Conservation (phyloP, 2,888 invertebrate species). For the Synergus itoensis region DNA sequence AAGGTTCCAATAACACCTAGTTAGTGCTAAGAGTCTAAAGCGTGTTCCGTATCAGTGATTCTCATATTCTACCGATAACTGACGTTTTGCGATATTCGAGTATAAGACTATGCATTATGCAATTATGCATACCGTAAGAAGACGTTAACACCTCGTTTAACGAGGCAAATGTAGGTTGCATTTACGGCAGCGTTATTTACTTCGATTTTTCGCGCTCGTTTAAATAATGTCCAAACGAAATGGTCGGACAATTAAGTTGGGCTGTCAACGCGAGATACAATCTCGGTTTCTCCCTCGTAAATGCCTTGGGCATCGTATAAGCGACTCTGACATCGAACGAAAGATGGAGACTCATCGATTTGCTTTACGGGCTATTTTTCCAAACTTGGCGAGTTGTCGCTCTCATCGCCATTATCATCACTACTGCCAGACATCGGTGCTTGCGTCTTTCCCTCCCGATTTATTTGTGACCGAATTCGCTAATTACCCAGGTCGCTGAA, state of each 20-base stretch:
- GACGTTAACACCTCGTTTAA: slow-evolving; percentile 55
- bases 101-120: slow-evolving; percentile 16
- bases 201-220: slow-evolving; percentile 44
- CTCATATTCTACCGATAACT: slow-evolving; percentile 23
- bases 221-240: slow-evolving; percentile 29
- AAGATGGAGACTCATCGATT: slow-evolving; percentile 59
- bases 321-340: slow-evolving; percentile 55
- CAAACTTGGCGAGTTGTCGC: slow-evolving; percentile 55
- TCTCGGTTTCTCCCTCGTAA: slow-evolving; percentile 54
- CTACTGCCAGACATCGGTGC: neutral
- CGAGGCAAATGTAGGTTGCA: slow-evolving; percentile 49
- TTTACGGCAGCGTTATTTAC: slow-evolving; percentile 52
- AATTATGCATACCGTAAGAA: slow-evolving; percentile 47
- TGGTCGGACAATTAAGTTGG: slow-evolving; percentile 62
- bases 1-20: neutral
- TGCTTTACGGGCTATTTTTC: slow-evolving; percentile 65
- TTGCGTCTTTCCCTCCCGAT: neutral
- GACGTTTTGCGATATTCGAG: neutral
- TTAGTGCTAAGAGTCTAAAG: neutral
- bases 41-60: slow-evolving; percentile 5
- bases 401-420: slow-evolving; percentile 59
- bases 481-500: neutral
- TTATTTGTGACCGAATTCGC: neutral
- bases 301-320: slow-evolving; percentile 46
- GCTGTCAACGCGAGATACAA: slow-evolving; percentile 64